phyloP scores from a whole-genome alignment of 2,797 vertebrate species.

The Lepilemur septentrionalis region DNA sequence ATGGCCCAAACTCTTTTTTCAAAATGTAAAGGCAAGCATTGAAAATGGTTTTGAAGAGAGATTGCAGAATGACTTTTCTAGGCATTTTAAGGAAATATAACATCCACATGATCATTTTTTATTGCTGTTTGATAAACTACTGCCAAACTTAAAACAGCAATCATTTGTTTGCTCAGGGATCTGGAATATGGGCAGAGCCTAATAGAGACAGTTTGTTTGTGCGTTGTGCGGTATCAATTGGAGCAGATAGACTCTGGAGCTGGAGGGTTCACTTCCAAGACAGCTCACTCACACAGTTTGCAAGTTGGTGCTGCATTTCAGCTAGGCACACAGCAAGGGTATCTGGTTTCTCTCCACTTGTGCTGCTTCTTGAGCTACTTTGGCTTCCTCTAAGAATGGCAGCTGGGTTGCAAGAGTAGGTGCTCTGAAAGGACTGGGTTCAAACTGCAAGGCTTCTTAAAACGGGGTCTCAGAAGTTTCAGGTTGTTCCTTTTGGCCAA shows the following conservation, averaged over 20 bases:
- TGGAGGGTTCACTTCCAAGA: not conserved
- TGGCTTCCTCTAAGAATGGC: not conserved
- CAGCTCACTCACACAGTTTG: not conserved
- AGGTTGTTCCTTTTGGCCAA: not conserved
- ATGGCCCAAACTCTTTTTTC: not conserved
- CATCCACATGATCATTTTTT: not conserved
- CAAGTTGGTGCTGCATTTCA: not conserved
- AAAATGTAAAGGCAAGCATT: not conserved
- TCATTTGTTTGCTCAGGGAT: not conserved
- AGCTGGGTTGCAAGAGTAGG: not conserved
- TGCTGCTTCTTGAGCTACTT: not conserved
- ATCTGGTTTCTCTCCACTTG: not conserved
- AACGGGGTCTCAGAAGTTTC: not conserved
- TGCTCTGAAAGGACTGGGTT: not conserved
- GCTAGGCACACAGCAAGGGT: not conserved
- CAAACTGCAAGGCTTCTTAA: not conserved
- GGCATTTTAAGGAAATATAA: conserved; percentile 35
- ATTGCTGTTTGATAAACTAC: not conserved
- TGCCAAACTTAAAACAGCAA: not conserved
- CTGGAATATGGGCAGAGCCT: not conserved
- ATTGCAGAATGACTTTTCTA: not conserved
- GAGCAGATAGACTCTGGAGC: not conserved
- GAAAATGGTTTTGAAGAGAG: not conserved
- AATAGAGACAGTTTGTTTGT: not conserved
- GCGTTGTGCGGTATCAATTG: not conserved